Base-by-base conservation (phyloP, 2,888 invertebrate genomes). In the Uropetala carovei region DNA sequence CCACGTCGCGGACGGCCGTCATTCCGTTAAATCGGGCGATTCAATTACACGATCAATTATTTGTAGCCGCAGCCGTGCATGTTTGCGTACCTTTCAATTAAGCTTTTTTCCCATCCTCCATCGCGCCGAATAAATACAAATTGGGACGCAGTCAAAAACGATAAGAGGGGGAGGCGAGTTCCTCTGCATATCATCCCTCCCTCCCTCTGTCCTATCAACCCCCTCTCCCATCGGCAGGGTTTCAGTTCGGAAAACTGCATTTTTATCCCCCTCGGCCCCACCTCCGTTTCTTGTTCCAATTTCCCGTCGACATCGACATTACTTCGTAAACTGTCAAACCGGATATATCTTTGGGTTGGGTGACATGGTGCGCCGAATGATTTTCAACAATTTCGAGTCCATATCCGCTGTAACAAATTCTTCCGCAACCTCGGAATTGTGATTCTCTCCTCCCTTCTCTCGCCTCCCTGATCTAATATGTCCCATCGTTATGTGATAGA, bases 11-110 rank as follows among this genome's bases (percentile, higher is more conserved):
- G 22, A 68, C 68, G n/a, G 18, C 83, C 56, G 89, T 89, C 64
- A 89, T 89, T 89, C 89, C 13, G 68, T 58, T 60, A 43, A 64
- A 89, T 60, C 68, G 89, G 68, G 89, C 60, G 89, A 89, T 89
- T 89, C 89, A 89, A 89, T 89, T 89, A 89, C 64, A 64, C 89
- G n/a, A 60, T 89, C 89, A 89, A 89, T 89, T 89, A 89, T 89
- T 89, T 89, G 89, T 64, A 89, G 43, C 60, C 64, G 64, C 64
- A 89, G 30, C 89, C 56, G 64, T 18, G 18, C 89, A 59, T 89
- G 89, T 89, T 89, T 89, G 64, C 89, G 64, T 64, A 89, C 64
- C 68, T 89, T 89, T 89, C 89, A 89, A 89, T 89, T 89, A 89
- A 89, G 30, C 60, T 18, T 64, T 89, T 68, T 89, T 60, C 30